Conservation (phyloP, 2,888 invertebrate genomes). For the Dryococelus australis region DNA sequence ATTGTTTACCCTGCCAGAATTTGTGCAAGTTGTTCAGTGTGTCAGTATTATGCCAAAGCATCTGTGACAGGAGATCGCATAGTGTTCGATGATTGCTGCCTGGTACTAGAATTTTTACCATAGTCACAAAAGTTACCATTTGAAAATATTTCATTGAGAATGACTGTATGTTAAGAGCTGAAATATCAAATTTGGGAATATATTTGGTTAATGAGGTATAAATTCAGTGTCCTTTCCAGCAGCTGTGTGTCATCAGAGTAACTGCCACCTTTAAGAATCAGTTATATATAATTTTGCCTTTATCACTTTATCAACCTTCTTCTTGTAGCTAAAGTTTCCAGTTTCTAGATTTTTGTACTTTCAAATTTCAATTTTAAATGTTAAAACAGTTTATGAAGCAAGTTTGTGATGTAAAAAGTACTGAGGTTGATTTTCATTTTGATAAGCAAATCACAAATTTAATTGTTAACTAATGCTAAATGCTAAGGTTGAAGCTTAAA, state of each 20-base stretch:
- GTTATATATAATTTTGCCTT: neutral
- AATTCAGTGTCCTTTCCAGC: neutral
- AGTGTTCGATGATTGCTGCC: neutral
- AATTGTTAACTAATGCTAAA: no score
- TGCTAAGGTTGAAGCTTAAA: no score
- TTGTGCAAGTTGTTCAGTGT: neutral
- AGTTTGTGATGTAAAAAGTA: no score
- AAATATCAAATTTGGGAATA: neutral
- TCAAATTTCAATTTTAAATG: neutral
- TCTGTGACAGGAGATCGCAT: neutral
- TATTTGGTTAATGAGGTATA: neutral
- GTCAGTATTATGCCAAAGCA: slow-evolving; percentile 2
- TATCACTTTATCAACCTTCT: neutral
- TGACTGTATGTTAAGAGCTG: neutral
- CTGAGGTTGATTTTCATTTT: no score
- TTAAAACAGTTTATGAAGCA: no score
- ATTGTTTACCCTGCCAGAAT: neutral
- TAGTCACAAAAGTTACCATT: neutral
- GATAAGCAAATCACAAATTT: no score
- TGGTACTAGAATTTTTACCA: neutral
- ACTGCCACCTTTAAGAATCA: neutral
- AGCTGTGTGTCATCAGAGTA: neutral
- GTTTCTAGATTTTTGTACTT: neutral
- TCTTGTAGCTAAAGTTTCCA: neutral
- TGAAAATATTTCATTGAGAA: neutral